Conservation (phyloP, 2,797 vertebrate species). For the Orestias chungarensis region DNA sequence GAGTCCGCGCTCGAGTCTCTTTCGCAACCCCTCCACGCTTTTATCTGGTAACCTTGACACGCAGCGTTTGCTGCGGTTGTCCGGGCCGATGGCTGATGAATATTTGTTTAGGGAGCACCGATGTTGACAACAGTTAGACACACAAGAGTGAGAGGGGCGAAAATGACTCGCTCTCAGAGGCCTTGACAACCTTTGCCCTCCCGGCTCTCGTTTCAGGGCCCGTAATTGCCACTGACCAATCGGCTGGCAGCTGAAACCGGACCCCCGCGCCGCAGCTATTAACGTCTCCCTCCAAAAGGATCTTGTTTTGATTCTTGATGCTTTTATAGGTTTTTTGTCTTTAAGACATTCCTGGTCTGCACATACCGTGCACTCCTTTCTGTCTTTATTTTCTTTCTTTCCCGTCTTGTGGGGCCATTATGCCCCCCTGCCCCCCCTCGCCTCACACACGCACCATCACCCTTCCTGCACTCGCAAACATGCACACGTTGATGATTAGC, state of each 20-base stretch:
- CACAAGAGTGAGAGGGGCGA: slow-evolving; percentile 67
- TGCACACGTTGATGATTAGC: slow-evolving; percentile 58
- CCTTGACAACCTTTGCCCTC: slow-evolving; percentile 77
- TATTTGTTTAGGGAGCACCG: slow-evolving; percentile 68
- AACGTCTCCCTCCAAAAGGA: slow-evolving; percentile 68
- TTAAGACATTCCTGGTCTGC: slow-evolving; percentile 78
- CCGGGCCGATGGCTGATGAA: slow-evolving; percentile 48
- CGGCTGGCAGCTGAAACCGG: slow-evolving; percentile 74
- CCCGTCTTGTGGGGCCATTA: slow-evolving; percentile 76
- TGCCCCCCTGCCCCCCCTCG: not conserved
- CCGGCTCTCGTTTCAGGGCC: slow-evolving; percentile 71
- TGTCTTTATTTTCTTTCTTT: slow-evolving; percentile 79
- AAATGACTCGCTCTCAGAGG: slow-evolving; percentile 74
- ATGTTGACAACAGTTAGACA: slow-evolving; percentile 69
- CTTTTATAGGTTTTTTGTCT: slow-evolving; percentile 82
- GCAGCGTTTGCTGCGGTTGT: slow-evolving; percentile 19
- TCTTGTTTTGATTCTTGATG: slow-evolving; percentile 79
- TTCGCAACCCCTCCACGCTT: not conserved
- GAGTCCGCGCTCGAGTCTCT: not conserved
- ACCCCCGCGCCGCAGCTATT: slow-evolving; percentile 70
- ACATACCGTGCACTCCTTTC: slow-evolving; percentile 77
- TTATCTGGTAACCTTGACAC: slow-evolving; percentile 17
- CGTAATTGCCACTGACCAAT: slow-evolving; percentile 78
- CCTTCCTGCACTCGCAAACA: slow-evolving; percentile 66
- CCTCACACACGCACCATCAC: too few relatives aligned